Evolutionary conservation across 2,113 vertebrate species (phyloP).

Genomic region (Ammodytes marinus): DNA sequence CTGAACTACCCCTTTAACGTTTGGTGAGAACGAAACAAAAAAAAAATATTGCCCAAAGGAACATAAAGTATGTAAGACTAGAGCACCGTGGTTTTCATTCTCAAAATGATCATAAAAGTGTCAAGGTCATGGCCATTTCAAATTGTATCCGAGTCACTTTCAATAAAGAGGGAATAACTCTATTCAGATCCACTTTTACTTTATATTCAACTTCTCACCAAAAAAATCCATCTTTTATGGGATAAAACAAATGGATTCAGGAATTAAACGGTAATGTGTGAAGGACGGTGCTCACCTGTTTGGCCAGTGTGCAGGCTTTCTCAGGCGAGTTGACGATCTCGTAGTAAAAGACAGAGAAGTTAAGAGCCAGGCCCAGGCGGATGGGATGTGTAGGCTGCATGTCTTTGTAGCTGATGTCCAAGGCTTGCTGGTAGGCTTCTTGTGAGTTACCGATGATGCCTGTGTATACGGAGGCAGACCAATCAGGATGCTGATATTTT

Average conservation of each 20-base stretch:
- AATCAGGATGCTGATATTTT: neutral
- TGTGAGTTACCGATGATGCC: slow-evolving; percentile 90
- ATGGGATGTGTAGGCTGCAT: slow-evolving; percentile 97
- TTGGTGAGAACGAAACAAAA: neutral
- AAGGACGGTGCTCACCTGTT: slow-evolving; percentile 84
- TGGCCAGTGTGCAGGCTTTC: slow-evolving; percentile 93
- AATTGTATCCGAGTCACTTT: neutral
- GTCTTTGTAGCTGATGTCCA: slow-evolving; percentile 91
- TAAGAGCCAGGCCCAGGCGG: slow-evolving; percentile 96
- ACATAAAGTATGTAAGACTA: neutral
- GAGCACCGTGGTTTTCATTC: neutral
- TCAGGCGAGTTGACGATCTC: slow-evolving; percentile 95
- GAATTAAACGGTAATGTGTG: neutral
- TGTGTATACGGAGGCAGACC: slow-evolving; percentile 57
- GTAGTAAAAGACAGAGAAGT: slow-evolving; percentile 98
- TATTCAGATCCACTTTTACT: too few relatives aligned
- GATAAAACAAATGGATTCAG: neutral
- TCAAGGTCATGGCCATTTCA: neutral
- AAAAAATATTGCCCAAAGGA: neutral
- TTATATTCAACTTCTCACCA: neutral
- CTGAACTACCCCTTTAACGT: too few relatives aligned
- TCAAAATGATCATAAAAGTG: neutral
- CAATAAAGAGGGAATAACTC: neutral
- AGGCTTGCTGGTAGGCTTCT: slow-evolving; percentile 91
- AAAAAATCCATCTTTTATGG: neutral